Evolutionary conservation across 2,113 vertebrate genomes (phyloP).

Genomic region (Pomatostomus ruficeps): DNA sequence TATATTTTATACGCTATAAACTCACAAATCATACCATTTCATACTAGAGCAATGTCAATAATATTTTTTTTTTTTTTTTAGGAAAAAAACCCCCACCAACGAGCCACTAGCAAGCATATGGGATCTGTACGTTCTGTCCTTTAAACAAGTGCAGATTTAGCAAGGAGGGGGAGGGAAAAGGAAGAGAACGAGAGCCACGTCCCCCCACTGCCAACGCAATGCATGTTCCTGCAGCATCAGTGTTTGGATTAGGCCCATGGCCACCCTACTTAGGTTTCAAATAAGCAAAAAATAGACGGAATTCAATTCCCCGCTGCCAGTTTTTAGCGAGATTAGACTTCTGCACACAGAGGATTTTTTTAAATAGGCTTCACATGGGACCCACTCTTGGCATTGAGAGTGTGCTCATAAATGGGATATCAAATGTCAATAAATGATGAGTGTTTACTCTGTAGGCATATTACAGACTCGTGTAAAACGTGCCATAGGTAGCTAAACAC

Average conservation of each 20-base stretch:
- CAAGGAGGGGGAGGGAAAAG: conserved; percentile 54
- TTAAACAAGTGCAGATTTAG: conserved; percentile 65
- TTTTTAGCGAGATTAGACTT: neutral
- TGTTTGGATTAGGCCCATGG: conserved; percentile 6
- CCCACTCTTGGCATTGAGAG: neutral
- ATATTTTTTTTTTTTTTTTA: neutral
- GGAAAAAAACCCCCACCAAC: neutral
- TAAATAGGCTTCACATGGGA: neutral
- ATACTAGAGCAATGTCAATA: neutral
- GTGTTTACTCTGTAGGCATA: neutral
- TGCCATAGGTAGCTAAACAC: neutral
- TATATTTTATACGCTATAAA: neutral
- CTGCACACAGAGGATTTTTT: neutral
- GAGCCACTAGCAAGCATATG: conserved; percentile 35
- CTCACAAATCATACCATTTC: neutral
- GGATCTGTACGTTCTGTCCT: conserved; percentile 53
- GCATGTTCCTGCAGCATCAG: conserved; percentile 35
- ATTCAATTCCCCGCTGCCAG: neutral
- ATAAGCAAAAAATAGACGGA: neutral
- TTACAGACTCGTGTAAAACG: neutral
- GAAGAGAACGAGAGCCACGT: conserved; percentile 4
- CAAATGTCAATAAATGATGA: neutral
- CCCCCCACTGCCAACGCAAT: conserved; percentile 34
- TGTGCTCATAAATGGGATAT: neutral
- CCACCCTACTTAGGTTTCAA: conserved; percentile 11